Evolutionary conservation across 2,113 vertebrate genomes (phyloP), one percentile per base, ranked within the genome.

Genomic region (Sphyrna mokarran): DNA sequence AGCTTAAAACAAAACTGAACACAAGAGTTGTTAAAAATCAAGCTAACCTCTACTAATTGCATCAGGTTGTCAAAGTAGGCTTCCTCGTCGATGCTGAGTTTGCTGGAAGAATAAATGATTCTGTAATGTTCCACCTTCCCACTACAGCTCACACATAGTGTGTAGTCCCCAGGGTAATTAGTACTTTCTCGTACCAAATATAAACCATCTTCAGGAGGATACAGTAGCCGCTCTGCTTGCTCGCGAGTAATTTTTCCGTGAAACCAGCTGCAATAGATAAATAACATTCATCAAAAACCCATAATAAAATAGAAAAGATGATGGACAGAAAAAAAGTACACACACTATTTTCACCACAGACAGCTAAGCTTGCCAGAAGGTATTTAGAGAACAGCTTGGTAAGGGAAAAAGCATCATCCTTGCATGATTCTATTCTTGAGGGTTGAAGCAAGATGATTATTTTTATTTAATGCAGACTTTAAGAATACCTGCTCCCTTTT

Each of bases 111-210:
- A 97, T 99, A 99, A 96, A 98, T 98, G 97, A 99, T 99, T 96
- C 98, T 98, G 97, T 99, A 99, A 97, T 99, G 99, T 97, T 99
- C 99, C 97, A 99, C 99, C 97, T 99, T 99, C 93, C 98, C 98
- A 0, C 99, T 98, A 0, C 98, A 99, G 98, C 98, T 99, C 96
- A 99, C 99, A 1, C 99, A 99, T 96, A 99, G 98, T 0, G 99
- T 99, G 97, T 99, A 99, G 97, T 99, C 99, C 0, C 99, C 99
- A 0, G 99, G 99, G 96, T 98, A 99, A 98, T 99, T 99, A 97
- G 99, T 99, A 98, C 99, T 99, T 97, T 99, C 99, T 33, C 99
- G 98, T 96, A 99, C 99, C 96, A 99, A 98, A 97, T 98, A 99
- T 66, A 99, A 97, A 70, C 99, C 99, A 0, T 97, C 99, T 97